Conservation (phyloP, 1,140 invertebrate species). For the Cecropterus lyciades region DNA sequence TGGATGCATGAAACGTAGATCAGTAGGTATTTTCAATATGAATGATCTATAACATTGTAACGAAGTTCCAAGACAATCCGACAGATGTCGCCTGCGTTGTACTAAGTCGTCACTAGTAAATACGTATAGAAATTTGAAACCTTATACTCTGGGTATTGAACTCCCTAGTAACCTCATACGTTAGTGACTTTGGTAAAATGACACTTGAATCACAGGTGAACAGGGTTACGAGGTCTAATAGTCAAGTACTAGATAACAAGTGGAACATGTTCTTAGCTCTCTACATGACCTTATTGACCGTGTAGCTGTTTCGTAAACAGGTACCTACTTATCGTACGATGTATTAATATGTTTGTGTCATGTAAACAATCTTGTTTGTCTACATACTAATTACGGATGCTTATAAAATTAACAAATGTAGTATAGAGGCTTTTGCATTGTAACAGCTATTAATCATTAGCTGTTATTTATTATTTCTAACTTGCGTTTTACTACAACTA, state of each 20-base stretch:
- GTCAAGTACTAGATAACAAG: conserved; percentile 17
- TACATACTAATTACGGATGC: neutral
- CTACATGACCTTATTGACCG: conserved; percentile 20
- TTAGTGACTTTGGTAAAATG: conserved; percentile 25
- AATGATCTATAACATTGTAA: conserved; percentile 12
- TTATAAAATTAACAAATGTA: conserved; percentile 3
- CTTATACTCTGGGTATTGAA: conserved; percentile 4
- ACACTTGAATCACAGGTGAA: conserved; percentile 19
- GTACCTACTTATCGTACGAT: too few species aligned
- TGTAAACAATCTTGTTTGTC: conserved; percentile 11
- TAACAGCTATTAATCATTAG: neutral
- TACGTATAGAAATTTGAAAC: conserved; percentile 5
- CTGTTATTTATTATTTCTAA: too few species aligned
- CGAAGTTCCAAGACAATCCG: conserved; percentile 2
- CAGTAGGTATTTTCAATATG: neutral
- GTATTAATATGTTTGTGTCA: conserved; percentile 2
- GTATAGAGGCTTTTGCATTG: neutral
- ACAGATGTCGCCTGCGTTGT: conserved; percentile 16
- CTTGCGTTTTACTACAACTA: too few species aligned
- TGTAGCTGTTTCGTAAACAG: neutral
- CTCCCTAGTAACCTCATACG: conserved; percentile 8
- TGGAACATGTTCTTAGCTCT: conserved; percentile 13
- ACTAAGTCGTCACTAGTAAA: neutral
- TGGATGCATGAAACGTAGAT: conserved; percentile 6
- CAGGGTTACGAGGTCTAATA: conserved; percentile 14